A percentile compares a stretch with the other conserved stretches of the same genome.
These are phyloP conservation scores for Fulmarus glacialis DNA, from an alignment of 2,113 vertebrate species.

Conservation along the genomic window DNA sequence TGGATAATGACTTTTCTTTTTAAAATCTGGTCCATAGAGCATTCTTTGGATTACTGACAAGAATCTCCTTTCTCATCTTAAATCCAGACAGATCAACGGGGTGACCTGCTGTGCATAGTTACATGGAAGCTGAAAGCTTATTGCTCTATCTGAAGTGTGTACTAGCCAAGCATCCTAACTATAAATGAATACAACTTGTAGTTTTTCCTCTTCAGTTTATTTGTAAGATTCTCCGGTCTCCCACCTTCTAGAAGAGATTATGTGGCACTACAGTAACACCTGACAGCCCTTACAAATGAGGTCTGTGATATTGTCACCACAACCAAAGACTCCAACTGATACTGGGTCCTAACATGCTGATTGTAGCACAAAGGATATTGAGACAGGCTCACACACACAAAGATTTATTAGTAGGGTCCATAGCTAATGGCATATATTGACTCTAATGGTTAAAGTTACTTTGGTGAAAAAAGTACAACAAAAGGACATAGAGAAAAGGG, in stretches of 20 bases:
- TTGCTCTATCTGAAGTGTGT: background rate
- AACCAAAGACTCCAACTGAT: background rate
- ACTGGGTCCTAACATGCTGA: background rate
- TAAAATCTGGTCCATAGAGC: background rate
- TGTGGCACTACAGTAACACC: background rate
- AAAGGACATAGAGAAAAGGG: background rate
- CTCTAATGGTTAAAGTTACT: background rate
- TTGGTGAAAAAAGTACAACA: background rate
- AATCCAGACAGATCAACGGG: background rate
- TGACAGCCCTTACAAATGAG: background rate
- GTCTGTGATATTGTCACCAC: background rate
- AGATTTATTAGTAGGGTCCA: background rate
- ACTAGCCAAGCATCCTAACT: background rate
- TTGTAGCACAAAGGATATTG: background rate
- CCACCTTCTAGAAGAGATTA: background rate
- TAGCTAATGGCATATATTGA: background rate
- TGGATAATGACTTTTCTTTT: background rate
- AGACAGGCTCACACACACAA: background rate
- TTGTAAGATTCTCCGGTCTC: background rate
- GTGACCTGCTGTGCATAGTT: constrained; percentile 20
- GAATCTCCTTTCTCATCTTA: constrained; percentile 34
- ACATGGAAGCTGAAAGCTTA: background rate
- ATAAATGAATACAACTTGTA: background rate
- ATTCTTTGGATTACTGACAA: constrained; percentile 21
- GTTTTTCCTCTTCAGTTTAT: background rate